phyloP scores from a whole-genome alignment of 2,113 vertebrate species.

The Paramisgurnus dabryanus region DNA sequence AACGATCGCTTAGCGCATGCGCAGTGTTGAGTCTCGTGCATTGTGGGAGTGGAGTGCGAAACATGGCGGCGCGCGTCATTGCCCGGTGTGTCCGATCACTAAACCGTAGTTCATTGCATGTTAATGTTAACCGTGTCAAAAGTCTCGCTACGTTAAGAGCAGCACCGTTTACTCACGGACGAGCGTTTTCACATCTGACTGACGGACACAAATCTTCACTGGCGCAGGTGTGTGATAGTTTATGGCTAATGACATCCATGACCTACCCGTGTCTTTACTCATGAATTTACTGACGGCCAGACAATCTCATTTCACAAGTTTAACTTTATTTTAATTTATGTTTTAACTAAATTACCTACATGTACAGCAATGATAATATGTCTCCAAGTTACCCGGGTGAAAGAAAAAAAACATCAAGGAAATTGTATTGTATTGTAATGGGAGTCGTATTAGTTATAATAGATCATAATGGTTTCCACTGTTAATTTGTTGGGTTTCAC shows the following conservation, averaged over 20 bases:
- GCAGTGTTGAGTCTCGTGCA: constrained; percentile 53
- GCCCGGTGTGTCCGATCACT: constrained; percentile 75
- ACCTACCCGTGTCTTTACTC: constrained; percentile 70
- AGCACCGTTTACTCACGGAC: constrained; percentile 39
- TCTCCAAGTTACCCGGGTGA: too few relatives aligned
- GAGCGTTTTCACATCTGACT: constrained; percentile 57
- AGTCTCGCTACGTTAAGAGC: constrained; percentile 49
- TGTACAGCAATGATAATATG: too few relatives aligned
- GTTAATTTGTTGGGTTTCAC: too few relatives aligned
- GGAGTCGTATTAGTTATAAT: too few relatives aligned
- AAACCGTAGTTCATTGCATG: constrained; percentile 59
- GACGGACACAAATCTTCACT: constrained; percentile 59
- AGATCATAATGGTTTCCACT: too few relatives aligned
- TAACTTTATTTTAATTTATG: neutral
- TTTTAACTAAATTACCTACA: too few relatives aligned
- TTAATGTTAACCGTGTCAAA: constrained; percentile 52
- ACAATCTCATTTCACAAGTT: neutral
- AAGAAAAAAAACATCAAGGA: too few relatives aligned
- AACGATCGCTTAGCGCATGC: neutral
- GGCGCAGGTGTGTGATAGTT: constrained; percentile 61
- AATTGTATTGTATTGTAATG: too few relatives aligned
- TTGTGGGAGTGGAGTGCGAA: constrained; percentile 63
- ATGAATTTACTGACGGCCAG: neutral
- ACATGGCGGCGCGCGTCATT: constrained; percentile 90
- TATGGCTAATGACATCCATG: constrained; percentile 64